These are phyloP conservation scores for Equus quagga DNA, from an alignment of 2,113 vertebrate species.

Conservation along the genomic window DNA sequence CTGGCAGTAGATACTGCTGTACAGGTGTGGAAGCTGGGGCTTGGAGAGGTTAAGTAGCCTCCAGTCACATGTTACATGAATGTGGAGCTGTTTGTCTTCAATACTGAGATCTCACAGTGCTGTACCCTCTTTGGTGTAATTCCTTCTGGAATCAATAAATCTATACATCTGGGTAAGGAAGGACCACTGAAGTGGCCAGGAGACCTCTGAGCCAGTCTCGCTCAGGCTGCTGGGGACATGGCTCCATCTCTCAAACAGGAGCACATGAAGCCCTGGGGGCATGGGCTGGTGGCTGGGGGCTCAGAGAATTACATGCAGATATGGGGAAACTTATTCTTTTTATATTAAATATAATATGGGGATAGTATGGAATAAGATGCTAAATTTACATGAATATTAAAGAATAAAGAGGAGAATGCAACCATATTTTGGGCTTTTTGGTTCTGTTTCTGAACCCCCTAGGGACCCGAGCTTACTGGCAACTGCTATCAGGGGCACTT, in stretches of 20 bases:
- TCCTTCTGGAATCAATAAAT: neutral
- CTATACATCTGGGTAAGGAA: neutral
- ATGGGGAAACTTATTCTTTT: neutral
- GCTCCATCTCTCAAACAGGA: neutral
- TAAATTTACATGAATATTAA: neutral
- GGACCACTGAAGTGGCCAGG: neutral
- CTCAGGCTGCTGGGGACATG: neutral
- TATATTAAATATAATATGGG: neutral
- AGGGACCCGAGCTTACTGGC: neutral
- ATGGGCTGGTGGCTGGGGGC: neutral
- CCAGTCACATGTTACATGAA: neutral
- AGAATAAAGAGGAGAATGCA: neutral
- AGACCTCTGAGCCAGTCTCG: neutral
- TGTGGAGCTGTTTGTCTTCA: neutral
- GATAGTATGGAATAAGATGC: neutral
- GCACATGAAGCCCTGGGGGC: neutral
- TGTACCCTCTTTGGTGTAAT: neutral
- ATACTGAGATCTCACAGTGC: neutral
- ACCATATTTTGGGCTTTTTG: neutral
- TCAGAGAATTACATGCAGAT: neutral
- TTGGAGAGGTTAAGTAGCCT: neutral
- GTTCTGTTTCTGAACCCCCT: neutral
- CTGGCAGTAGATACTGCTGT: neutral
- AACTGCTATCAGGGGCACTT: neutral
- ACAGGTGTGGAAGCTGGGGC: neutral